Conservation (phyloP, 2,113 vertebrate species). For the Tragelaphus strepsiceros region DNA sequence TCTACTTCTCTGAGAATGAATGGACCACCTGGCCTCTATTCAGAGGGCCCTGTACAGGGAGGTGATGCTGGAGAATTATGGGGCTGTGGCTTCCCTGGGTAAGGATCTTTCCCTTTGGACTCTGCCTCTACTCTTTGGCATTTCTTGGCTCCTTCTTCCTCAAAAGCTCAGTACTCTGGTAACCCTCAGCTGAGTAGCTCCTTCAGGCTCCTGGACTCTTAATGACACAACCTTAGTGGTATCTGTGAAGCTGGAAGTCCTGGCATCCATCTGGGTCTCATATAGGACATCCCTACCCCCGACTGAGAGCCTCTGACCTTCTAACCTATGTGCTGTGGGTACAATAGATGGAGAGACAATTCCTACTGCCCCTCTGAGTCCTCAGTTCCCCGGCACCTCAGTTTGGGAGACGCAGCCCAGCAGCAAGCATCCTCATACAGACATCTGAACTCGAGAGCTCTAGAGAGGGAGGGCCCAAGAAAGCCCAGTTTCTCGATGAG, state of each 20-base stretch:
- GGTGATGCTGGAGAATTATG: conserved; percentile 44
- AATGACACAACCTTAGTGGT: not conserved
- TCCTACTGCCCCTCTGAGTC: not conserved
- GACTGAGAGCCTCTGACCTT: not conserved
- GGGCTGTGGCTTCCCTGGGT: conserved; percentile 21
- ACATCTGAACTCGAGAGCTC: not conserved
- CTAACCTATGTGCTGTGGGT: not conserved
- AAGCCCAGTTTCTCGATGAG: not conserved
- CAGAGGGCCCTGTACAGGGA: conserved; percentile 33
- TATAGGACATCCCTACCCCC: not conserved
- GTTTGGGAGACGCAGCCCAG: not conserved
- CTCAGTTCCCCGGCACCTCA: not conserved
- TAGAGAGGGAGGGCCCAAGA: not conserved
- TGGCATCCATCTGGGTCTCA: not conserved
- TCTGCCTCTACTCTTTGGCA: not conserved
- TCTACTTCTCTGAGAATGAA: conserved; percentile 28
- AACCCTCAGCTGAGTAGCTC: not conserved
- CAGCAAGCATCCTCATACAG: not conserved
- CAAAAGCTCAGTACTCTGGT: not conserved
- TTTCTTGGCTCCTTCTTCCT: not conserved
- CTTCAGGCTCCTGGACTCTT: not conserved
- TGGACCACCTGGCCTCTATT: not conserved
- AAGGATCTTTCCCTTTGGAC: not conserved
- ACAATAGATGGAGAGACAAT: not conserved
- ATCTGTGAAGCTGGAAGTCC: not conserved